Base-by-base conservation (phyloP, 2,797 vertebrate species). In the Phataginus tetradactyla region DNA sequence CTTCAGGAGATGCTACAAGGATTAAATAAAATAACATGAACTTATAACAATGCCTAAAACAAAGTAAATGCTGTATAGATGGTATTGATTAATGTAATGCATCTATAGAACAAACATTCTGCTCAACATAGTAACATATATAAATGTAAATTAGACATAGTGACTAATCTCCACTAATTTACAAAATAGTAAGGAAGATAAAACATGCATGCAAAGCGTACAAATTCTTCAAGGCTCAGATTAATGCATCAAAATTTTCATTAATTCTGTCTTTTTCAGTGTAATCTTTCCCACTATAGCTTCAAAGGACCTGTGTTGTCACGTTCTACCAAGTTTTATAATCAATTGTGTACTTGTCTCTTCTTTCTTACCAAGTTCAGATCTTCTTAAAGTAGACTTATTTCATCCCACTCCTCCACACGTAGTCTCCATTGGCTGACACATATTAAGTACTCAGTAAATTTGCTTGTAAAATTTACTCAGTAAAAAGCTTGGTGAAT, bases 111-210 rank as follows among this genome's bases (percentile, higher is more conserved):
- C 20, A 92, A 71, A 83, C 18, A 86, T 86, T 90, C 25, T 66
- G 27, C 34, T 83, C 18, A 23, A 55, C 32, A 51, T 21, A 84
- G 21, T 34, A 57, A 61, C 75, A 32, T 11, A 64, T 64, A 49
- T 34, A 75, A 53, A 66, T 39, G 84, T 37, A 93, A 88, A 59
- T 51, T 93, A 91, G 45, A 90, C 15, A 72, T 34, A 32, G 12
- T 85, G 14, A 90, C 42, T 92, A 85, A 75, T 88, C 37, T 89
- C 79, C 87, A 64, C 59, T 64, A 91, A 92, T 71, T 95, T 91
- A 93, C n/a, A 95, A 53, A n/a, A 81, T 17, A 90, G 45, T 29
- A 74, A 1, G 55, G 17, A 90, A 83, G 55, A 92, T 39, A 83
- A 90, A 94, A 83, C n/a, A 42, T 3, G 1, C 32, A 59, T 32